Evolutionary conservation across 2,113 vertebrate genomes (phyloP), one percentile per base, ranked within the genome.

Genomic region (Hemichromis elongatus): DNA sequence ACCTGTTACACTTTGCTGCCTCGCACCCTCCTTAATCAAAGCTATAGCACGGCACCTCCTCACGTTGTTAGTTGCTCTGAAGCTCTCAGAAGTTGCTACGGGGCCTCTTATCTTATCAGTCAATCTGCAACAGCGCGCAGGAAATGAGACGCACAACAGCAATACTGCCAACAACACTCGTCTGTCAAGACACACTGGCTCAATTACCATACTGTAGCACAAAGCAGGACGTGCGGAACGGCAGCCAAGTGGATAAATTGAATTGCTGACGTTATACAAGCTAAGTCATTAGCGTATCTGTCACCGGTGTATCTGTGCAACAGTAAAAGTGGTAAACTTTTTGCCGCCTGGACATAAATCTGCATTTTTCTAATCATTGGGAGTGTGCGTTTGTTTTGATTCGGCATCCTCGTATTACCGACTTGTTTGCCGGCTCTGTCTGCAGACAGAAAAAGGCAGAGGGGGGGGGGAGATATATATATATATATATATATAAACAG

Each of bases 31-130:
- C 89, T 81, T 78, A 83, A 89, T 80, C 86, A 40, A 19, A 21
- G 63, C 63, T 83, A 56, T 61, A 28, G 40, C 79, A 53, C 77
- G 11, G 55, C 21, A 47, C 75, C 26, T 90, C 92, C 83, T 90
- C 87, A 87, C 80, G 91, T 79, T 84, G 86, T 86, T 89, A 80
- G 85, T 47, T 4, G 79, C 19, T 55, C 6, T 2, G 73, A 21
- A 11, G 52, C 54, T 79, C 81, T 81, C 66, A 14, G 59, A 79
- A 77, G 70, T 42, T 40, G 59, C 82, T 28, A 54, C 57, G 21
- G 21, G 86, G 79, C 81, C 78, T 83, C 88, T 85, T 90, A 90
- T 92, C 93, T 94, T 86, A 90, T 92, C 88, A 83, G 89, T 84
- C 91, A 68, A 88, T 92, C 92, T 7, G 56, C 47, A 24, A 79